Conservation (phyloP, 2,113 vertebrate genomes). For the Prunella fulvescens region DNA sequence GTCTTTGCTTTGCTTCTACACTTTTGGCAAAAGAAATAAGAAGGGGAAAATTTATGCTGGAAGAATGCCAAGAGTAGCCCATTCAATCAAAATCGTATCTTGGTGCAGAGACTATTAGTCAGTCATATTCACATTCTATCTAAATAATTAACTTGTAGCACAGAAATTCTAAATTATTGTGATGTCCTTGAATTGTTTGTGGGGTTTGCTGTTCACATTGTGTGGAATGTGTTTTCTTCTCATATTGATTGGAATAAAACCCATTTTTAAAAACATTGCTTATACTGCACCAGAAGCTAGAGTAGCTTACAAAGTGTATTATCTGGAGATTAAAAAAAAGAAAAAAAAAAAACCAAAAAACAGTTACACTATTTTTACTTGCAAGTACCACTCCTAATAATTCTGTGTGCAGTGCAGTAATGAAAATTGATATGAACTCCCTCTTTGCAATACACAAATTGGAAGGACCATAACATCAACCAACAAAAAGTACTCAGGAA, state of each 20-base stretch:
- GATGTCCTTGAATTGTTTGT: constrained; percentile 20
- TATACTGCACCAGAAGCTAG: background rate
- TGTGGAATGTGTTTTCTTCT: background rate
- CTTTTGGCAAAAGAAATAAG: constrained; percentile 41
- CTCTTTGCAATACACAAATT: background rate
- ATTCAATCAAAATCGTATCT: constrained; percentile 58
- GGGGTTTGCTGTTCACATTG: background rate
- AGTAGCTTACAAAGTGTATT: background rate
- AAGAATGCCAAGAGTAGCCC: background rate
- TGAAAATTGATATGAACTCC: background rate
- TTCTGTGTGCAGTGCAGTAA: background rate
- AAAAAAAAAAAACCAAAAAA: background rate
- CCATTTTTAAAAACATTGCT: background rate
- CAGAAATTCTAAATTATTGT: constrained; percentile 14
- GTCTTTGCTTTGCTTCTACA: constrained; percentile 21
- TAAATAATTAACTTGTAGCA: constrained; percentile 52
- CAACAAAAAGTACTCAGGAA: background rate
- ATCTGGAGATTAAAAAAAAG: background rate
- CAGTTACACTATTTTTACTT: background rate
- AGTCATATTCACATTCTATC: constrained; percentile 30
- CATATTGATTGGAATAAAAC: background rate
- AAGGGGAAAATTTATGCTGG: constrained; percentile 5
- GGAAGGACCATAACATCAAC: background rate
- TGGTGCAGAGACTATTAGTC: constrained; percentile 33
- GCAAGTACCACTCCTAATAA: background rate